These are phyloP conservation scores for Lysandra coridon DNA, from an alignment of 2,888 invertebrate species.

Conservation along the genomic window DNA sequence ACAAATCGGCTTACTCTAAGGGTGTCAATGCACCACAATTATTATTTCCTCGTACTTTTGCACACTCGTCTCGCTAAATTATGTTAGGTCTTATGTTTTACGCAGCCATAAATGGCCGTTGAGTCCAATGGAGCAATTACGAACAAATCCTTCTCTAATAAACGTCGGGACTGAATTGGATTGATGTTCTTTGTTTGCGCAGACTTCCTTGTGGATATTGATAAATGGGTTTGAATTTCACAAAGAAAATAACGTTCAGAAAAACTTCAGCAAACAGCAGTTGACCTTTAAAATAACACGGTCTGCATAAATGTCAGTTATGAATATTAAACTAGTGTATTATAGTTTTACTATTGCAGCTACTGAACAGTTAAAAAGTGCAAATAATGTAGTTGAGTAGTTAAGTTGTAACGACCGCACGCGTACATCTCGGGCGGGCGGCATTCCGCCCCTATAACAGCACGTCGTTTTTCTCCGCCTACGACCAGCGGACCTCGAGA, in stretches of 20 bases:
- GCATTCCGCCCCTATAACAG: neutral
- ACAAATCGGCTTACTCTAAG: conserved; percentile 29
- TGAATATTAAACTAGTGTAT: neutral
- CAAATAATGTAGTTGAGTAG: neutral
- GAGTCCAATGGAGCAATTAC: neutral
- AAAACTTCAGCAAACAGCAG: neutral
- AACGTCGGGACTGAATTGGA: conserved; percentile 6
- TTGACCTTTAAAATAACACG: neutral
- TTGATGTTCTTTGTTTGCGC: neutral
- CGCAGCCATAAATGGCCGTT: neutral
- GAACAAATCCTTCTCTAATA: conserved; percentile 18
- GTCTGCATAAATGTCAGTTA: neutral
- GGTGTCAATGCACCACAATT: conserved; percentile 23
- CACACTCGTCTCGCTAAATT: conserved; percentile 4
- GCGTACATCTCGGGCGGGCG: neutral
- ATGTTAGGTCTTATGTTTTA: conserved; percentile 17
- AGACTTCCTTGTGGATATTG: conserved; percentile 3
- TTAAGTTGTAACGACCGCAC: conserved; percentile 1
- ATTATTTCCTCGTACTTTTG: conserved; percentile 24
- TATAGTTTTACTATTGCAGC: neutral
- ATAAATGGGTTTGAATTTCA: neutral
- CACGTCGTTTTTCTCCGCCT: conserved; percentile 5
- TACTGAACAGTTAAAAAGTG: neutral
- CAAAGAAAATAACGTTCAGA: neutral
- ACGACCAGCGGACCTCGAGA: neutral